Evolutionary conservation across 2,113 vertebrate species (phyloP).

Genomic region (Caracal caracal): DNA sequence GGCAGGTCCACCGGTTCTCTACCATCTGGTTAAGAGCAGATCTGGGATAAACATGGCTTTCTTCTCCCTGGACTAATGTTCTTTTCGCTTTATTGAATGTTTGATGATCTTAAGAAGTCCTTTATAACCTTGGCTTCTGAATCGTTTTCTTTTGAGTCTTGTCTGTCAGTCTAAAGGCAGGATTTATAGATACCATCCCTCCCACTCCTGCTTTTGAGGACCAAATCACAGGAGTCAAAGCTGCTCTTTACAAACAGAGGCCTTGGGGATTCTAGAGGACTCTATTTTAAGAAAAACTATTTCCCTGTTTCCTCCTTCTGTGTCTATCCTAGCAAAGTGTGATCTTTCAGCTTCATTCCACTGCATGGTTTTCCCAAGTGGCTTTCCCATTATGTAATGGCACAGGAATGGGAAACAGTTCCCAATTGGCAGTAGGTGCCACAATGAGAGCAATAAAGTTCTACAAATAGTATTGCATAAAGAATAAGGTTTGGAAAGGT

Average conservation of each 20-base stretch:
- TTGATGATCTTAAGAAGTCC: not conserved
- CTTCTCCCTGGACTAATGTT: not conserved
- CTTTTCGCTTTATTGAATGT: conserved; percentile 17
- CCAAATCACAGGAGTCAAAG: not conserved
- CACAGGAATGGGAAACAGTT: not conserved
- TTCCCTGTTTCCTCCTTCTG: not conserved
- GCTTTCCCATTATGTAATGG: not conserved
- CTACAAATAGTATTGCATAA: not conserved
- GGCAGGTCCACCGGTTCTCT: not conserved
- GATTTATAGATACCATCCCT: conserved; percentile 1
- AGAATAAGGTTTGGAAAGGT: not conserved
- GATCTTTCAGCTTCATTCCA: not conserved
- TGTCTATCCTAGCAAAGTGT: not conserved
- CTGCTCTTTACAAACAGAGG: not conserved
- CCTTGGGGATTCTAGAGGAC: not conserved
- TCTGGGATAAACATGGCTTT: not conserved
- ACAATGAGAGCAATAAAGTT: not conserved
- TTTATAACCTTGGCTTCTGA: conserved; percentile 35
- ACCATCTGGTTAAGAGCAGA: not conserved
- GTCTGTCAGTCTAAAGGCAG: not conserved
- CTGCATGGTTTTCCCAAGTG: not conserved
- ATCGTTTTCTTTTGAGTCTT: not conserved
- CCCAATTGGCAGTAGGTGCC: not conserved
- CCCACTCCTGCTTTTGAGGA: not conserved
- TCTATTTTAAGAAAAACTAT: not conserved